phyloP scores from a whole-genome alignment of 2,888 invertebrate genomes.

The Deilephila porcellus region DNA sequence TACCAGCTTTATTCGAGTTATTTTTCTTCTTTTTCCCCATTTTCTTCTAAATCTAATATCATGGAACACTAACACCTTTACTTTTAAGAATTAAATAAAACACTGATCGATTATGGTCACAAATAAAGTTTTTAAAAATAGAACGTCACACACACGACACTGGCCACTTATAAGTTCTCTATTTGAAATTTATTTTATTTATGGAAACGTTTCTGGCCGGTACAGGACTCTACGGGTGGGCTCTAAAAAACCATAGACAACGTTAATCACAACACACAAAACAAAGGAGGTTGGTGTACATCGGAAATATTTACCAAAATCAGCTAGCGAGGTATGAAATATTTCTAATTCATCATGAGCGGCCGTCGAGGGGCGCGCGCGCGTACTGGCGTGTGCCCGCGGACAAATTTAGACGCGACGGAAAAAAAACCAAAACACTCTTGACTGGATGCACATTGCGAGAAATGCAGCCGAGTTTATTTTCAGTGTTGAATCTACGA shows the following conservation, averaged over 20 bases:
- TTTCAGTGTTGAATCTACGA: slow-evolving; percentile 30
- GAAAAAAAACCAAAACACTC: slow-evolving; percentile 66
- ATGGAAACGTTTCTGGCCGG: slow-evolving; percentile 61
- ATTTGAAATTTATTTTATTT: slow-evolving; percentile 54
- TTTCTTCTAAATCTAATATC: slow-evolving; percentile 52
- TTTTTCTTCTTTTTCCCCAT: slow-evolving; percentile 82
- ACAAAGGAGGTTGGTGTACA: slow-evolving; percentile 31
- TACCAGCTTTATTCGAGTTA: slow-evolving; percentile 69
- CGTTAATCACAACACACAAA: slow-evolving; percentile 49
- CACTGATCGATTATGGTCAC: slow-evolving; percentile 52
- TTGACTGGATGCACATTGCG: slow-evolving; percentile 73
- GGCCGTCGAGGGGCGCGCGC: slow-evolving; percentile 70
- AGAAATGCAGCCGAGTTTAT: slow-evolving; percentile 71
- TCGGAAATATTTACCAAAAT: slow-evolving; percentile 64
- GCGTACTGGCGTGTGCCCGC: slow-evolving; percentile 78
- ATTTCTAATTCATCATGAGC: slow-evolving; percentile 57
- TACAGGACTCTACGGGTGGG: slow-evolving; percentile 70
- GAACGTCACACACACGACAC: slow-evolving; percentile 50
- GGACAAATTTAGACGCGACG: slow-evolving; percentile 78
- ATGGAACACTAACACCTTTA: slow-evolving; percentile 60
- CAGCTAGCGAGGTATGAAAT: slow-evolving; percentile 46
- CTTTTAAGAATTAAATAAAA: slow-evolving; percentile 44
- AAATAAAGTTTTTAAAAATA: slow-evolving; percentile 46
- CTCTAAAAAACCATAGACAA: slow-evolving; percentile 52
- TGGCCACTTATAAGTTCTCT: slow-evolving; percentile 54